Conservation (phyloP, 2,888 invertebrate species). For the Drosophila limbata region DNA sequence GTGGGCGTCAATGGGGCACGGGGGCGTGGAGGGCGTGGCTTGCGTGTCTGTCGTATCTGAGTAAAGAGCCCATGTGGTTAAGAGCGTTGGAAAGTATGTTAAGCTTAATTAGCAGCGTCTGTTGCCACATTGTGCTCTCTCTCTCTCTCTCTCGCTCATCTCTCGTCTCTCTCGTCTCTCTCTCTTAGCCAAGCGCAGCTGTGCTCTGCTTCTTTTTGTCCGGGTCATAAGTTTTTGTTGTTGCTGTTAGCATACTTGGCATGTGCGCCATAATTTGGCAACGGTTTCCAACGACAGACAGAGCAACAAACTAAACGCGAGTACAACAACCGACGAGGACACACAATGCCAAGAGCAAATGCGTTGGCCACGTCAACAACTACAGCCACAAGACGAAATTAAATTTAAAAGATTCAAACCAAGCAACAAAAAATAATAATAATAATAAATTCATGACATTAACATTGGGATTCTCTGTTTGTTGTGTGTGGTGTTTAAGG, state of each 20-base stretch:
- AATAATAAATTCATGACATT: constrained; percentile 76
- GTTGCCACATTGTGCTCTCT: constrained; percentile 17
- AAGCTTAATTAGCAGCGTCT: constrained; percentile 61
- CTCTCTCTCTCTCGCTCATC: too few species aligned
- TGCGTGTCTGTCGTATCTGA: constrained; percentile 2
- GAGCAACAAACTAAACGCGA: constrained; percentile 41
- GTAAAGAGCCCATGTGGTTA: constrained; percentile 25
- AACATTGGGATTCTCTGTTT: constrained; percentile 60
- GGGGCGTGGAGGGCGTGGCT: too few species aligned
- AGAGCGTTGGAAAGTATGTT: constrained; percentile 51
- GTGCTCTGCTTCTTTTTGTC: constrained; percentile 25
- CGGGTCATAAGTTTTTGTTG: constrained; percentile 32
- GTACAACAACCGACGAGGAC: constrained; percentile 48
- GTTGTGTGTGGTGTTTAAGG: constrained; percentile 35
- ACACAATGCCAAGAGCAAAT: constrained; percentile 70
- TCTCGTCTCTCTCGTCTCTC: too few species aligned
- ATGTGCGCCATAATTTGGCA: constrained; percentile 53
- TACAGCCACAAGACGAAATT: constrained; percentile 32
- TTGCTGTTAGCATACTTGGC: constrained; percentile 34
- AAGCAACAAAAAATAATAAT: constrained; percentile 55
- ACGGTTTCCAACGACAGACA: constrained; percentile 47
- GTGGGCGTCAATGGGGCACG: constrained; percentile 12
- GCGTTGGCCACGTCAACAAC: constrained; percentile 40
- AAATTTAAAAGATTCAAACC: constrained; percentile 41
- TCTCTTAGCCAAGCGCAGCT: constrained; percentile 45